A percentile compares a stretch with the other conserved stretches of the same genome.
These are phyloP conservation scores for Pachyrhynchus sulphureomaculatus DNA, from an alignment of 1,140 invertebrate genomes.

Conservation along the genomic window DNA sequence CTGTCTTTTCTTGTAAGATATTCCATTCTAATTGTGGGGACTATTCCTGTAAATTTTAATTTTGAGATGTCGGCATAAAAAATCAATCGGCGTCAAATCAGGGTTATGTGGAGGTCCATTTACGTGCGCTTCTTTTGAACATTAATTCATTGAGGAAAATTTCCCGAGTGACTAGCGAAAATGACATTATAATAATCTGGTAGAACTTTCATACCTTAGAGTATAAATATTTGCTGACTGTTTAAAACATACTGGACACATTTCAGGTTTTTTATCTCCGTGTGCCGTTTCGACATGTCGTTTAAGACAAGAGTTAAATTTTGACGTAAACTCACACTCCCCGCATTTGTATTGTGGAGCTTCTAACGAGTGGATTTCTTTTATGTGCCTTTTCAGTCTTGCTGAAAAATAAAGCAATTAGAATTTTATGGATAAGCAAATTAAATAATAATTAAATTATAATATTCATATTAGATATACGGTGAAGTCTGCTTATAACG, in stretches of 20 bases:
- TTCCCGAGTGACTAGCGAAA: too few species aligned
- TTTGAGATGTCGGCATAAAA: too few species aligned
- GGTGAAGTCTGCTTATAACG: too few species aligned
- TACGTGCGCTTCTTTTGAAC: too few species aligned
- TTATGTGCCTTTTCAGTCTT: conserved; percentile 15
- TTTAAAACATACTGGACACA: conserved; percentile 11
- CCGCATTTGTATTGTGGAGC: conserved; percentile 15
- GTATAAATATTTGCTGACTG: conserved; percentile 17
- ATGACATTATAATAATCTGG: too few species aligned
- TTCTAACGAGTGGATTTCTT: conserved; percentile 13
- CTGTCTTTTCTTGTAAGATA: too few species aligned
- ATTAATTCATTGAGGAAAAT: too few species aligned
- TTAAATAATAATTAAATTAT: not conserved
- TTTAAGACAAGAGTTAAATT: conserved; percentile 17
- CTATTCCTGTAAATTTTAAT: too few species aligned
- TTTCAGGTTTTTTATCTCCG: conserved; percentile 9
- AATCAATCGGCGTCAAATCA: too few species aligned
- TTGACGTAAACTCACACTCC: conserved; percentile 12
- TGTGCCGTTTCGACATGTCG: conserved; percentile 13
- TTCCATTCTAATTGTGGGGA: too few species aligned
- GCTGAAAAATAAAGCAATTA: conserved; percentile 2
- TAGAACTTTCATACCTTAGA: conserved; percentile 12
- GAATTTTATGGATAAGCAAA: not conserved
- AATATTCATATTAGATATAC: too few species aligned
- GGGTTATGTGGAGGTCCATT: too few species aligned